Evolutionary conservation across 2,113 vertebrate species (phyloP), one percentile per base, ranked within the genome.

Genomic region (Poeciliopsis turrubarensis): DNA sequence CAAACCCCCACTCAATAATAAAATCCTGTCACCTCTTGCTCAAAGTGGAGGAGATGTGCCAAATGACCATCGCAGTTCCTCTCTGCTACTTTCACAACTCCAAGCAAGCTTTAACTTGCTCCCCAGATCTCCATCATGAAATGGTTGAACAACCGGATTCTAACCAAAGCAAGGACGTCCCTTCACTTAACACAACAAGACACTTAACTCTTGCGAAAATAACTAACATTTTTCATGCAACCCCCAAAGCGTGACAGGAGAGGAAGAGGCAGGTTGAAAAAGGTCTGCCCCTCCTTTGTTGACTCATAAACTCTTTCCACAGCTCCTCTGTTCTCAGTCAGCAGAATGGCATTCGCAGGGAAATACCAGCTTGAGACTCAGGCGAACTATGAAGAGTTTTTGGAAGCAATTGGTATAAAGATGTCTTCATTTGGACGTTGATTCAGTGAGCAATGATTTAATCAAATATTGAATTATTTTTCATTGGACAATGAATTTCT

Each of bases 371-470:
- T 95, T 0, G 95, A 96, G 86, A 89, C 77, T 0, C 95, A 96
- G 1, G 95, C 96, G 72, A 96, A 96, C 86, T 96, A 96, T 4
- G 96, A 93, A 1, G 90, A 91, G 10, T 96, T 97, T 72, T 93
- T 96, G 83, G 87, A 91, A 81, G 82, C 72, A n/a, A 91, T 93
- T 1, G 93, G 94, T 95, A 92, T 51, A 0, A n/a, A 1, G 4
- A 68, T 67, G 51, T 32, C 11, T 19, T 60, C 4, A 51, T 32
- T 9, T 15, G 4, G 7, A 4, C 14, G 3, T n/a, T 15, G 29
- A 1, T 1, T 1, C 27, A 41, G 54, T 72, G 12, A 31, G 5
- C 25, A 9, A 8, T 51, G 3, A 30, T 82, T 80, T 1, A 10
- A 67, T 64, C 47, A 54, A 69, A 25, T 13, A 30, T 30, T 70